Base-by-base conservation (phyloP, 2,888 invertebrate species). In the Bimastos eiseni region DNA sequence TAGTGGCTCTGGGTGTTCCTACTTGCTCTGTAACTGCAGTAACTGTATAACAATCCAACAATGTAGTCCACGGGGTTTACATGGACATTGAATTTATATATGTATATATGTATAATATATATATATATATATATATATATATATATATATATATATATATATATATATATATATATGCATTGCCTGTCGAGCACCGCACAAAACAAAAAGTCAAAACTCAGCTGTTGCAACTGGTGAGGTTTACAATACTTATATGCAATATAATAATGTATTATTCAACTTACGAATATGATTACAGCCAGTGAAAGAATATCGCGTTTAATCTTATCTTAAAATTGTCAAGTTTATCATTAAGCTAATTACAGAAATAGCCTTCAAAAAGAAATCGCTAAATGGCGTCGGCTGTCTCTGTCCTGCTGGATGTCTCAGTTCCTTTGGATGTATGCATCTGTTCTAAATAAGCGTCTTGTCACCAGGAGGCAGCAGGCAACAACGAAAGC, bases 231-330 rank as follows among this genome's bases (percentile, higher is more conserved):
- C 70, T 70, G n/a, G n/a, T n/a, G 70, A 70, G 70, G 70, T 70
- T 70, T 70, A 70, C 70, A 70, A 70, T 70, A 38, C 5, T 38
- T 44, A 70, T 70, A 11, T n/a, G n/a, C 70, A 70, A 11, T n/a
- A 70, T n/a, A 70, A 70, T 24, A 55, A 41, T 41, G 3, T n/a
- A 70, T 70, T 49, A 49, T 1, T 49, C 2, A 21, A n/a, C 8
- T 70, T 70, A 70, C n/a, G n/a, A 70, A 70, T 70, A 70, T 70
- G 70, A 70, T n/a, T 70, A 70, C 70, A 70, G 70, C 70, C 70
- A n/a, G n/a, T n/a, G 13, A n/a, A 70, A 70, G 70, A 70, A 70
- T 70, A 70, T 70, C 70, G 70, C 70, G n/a, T 30, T 70, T 30
- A 17, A 17, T 49, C 41, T 15, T 49, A n/a, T 30, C 8, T 70